Evolutionary conservation across 2,888 invertebrate species (phyloP).

Genomic region (Eremobia ochroleuca): DNA sequence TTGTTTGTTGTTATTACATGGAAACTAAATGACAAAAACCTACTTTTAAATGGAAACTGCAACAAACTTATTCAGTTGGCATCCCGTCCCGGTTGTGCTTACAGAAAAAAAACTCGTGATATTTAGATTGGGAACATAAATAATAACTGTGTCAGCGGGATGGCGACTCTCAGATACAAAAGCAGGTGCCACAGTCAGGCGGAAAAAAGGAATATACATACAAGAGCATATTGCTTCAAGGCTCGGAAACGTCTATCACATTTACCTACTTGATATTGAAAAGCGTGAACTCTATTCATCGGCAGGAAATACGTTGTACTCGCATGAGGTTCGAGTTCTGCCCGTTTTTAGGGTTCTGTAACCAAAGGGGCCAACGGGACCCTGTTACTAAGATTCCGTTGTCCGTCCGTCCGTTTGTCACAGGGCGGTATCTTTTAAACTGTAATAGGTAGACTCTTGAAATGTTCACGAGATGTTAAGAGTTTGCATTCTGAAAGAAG

Average conservation of each 20-base stretch:
- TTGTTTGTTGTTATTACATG: not conserved
- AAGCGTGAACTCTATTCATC: slow-evolving; percentile 49
- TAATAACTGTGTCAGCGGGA: slow-evolving; percentile 50
- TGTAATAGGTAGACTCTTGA: not conserved
- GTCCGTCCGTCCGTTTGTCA: not conserved
- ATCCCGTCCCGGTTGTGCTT: not conserved
- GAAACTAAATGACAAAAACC: not conserved
- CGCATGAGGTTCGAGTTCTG: slow-evolving; percentile 4
- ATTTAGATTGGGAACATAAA: slow-evolving; percentile 55
- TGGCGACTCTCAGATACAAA: slow-evolving; percentile 5
- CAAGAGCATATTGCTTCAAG: slow-evolving; percentile 28
- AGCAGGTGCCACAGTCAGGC: slow-evolving; percentile 57
- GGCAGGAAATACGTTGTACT: slow-evolving; percentile 25
- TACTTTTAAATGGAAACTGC: slow-evolving; percentile 9
- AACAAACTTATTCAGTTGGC: slow-evolving; percentile 20
- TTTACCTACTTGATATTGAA: slow-evolving; percentile 46
- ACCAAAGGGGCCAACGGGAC: not conserved
- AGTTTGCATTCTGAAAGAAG: not conserved
- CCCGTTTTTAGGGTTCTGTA: not conserved
- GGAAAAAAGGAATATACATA: slow-evolving; percentile 39
- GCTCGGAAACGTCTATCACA: slow-evolving; percentile 30
- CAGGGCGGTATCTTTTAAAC: not conserved
- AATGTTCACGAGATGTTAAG: not conserved
- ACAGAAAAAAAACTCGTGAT: slow-evolving; percentile 37
- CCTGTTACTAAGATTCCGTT: not conserved